Evolutionary conservation across 1,140 invertebrate species (phyloP).

Genomic region (Pachyrhynchus sulphureomaculatus): DNA sequence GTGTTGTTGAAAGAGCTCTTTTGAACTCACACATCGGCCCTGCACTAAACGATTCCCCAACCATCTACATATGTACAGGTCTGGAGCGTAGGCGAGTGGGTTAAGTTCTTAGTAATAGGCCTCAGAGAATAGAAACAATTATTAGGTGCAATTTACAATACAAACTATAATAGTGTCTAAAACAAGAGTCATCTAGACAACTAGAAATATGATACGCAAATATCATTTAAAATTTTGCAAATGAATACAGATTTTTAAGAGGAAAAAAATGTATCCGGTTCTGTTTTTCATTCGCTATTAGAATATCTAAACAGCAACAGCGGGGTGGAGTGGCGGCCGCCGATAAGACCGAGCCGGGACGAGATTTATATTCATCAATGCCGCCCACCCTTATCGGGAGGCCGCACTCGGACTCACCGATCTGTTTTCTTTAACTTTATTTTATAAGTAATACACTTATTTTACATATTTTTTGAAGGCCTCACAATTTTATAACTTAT

Average conservation of each 20-base stretch:
- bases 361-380: constrained; percentile 16
- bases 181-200: too few relatives aligned
- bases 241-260: not conserved
- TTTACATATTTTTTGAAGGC: not conserved
- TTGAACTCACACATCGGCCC: too few relatives aligned
- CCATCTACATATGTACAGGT: too few relatives aligned
- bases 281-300: constrained; percentile 4
- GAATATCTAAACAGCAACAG: constrained; percentile 12
- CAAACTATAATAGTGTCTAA: too few relatives aligned
- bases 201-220: not conserved
- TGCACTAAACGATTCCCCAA: too few relatives aligned
- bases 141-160: too few relatives aligned
- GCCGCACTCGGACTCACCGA: not conserved
- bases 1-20: too few relatives aligned
- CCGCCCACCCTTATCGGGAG: constrained; percentile 6
- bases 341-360: constrained; percentile 8
- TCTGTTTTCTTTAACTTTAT: not conserved
- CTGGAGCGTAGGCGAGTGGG: too few relatives aligned
- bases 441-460: not conserved
- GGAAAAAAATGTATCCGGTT: not conserved
- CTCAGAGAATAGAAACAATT: too few relatives aligned
- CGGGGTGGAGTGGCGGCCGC: constrained; percentile 3
- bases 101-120: too few relatives aligned
- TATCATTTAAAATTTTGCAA: not conserved
- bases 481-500: not conserved